Conservation (phyloP, 2,113 vertebrate species). For the Eleginops maclovinus region DNA sequence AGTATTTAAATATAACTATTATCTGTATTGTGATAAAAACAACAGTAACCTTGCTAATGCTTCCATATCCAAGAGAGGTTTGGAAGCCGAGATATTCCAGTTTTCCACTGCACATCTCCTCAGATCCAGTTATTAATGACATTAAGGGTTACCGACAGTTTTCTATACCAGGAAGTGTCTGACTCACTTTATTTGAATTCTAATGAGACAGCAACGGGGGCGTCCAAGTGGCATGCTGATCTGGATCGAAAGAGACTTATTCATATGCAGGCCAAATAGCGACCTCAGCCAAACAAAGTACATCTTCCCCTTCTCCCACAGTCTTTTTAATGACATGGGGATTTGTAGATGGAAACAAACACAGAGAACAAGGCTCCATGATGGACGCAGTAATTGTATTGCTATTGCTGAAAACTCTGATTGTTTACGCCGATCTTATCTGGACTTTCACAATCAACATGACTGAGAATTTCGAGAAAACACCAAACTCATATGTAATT, state of each 20-base stretch:
- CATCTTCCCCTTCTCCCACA: slow-evolving; percentile 56
- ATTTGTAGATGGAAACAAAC: slow-evolving; percentile 72
- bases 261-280: slow-evolving; percentile 74
- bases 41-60: background rate
- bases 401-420: slow-evolving; percentile 61
- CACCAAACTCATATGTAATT: background rate
- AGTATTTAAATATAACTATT: background rate
- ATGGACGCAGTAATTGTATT: slow-evolving; percentile 71
- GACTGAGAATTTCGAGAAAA: slow-evolving; percentile 29
- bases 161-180: slow-evolving; percentile 65
- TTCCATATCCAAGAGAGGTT: background rate
- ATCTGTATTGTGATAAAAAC: background rate
- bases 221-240: slow-evolving; percentile 65
- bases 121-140: slow-evolving; percentile 48
- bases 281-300: slow-evolving; percentile 73
- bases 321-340: slow-evolving; percentile 70
- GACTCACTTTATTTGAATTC: slow-evolving; percentile 70
- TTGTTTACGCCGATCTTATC: slow-evolving; percentile 65
- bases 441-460: slow-evolving; percentile 63
- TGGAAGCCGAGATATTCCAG: slow-evolving; percentile 9
- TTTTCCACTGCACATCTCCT: slow-evolving; percentile 31
- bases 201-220: slow-evolving; percentile 66
- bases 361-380: slow-evolving; percentile 57
- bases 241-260: slow-evolving; percentile 66
- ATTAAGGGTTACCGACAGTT: slow-evolving; percentile 70